Evolutionary conservation across 2,113 vertebrate species (phyloP), one percentile per base, ranked within the genome.

Genomic region (Bucco capensis): DNA sequence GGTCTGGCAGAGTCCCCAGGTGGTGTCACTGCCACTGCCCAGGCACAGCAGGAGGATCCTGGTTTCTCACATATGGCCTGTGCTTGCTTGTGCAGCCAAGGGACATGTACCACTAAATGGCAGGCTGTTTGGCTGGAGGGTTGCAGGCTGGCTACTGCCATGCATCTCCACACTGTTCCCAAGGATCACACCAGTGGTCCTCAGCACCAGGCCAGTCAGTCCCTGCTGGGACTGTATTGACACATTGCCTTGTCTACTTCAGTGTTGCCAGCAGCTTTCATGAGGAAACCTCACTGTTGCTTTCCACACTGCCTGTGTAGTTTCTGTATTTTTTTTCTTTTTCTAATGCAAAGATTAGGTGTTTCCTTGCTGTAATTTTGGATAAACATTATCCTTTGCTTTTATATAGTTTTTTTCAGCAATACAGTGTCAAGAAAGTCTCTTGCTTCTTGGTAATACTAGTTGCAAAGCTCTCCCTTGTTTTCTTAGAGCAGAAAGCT

Each of bases 121-220:
- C 70, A 78, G 57, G 24, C 79, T 91, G 90, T 80, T 42, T 64
- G 92, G 85, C 92, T 92, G 89, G 28, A 84, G 78, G 91, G 83
- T 76, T 13, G 70, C 70, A 72, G 89, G 25, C 69, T 72, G 88
- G 86, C 38, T 8, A 57, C 14, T 31, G 64, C 30, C 79, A 57
- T 5, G 8, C 31, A 21, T 58, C 56, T 12, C 5, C 16, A 33
- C 8, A 2, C 44, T 30, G 37, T 3, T 77, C 50, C 54, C 3
- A 3, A 30, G 83, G 38, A 31, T 38, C 21, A 8, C 62, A 57
- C 12, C 27, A 16, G 54, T 2, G 33, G 18, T 5, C 22, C 84
- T 72, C 74, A 27, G 31, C 9, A 42, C 8, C 16, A 62, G 71
- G 53, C 49, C 33, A 23, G 35, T 24, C 37, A 15, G 33, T 78